Evolutionary conservation across 2,888 invertebrate species (phyloP).

Genomic region (Caenorhabditis becei): DNA sequence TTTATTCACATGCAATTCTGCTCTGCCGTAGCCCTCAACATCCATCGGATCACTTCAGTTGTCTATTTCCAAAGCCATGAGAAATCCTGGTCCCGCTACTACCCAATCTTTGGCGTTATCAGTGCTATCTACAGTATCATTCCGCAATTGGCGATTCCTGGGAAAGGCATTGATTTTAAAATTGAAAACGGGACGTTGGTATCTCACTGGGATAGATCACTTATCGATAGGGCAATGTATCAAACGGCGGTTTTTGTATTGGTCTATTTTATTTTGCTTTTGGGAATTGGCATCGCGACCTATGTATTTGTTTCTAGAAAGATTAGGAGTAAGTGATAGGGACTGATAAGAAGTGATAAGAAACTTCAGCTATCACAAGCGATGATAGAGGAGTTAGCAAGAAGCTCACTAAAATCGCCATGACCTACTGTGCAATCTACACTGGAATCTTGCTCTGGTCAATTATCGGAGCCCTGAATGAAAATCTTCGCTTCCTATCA

Average conservation of each 20-base stretch:
- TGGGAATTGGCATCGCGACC: too few species aligned
- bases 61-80: background rate
- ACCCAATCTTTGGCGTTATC: too few species aligned
- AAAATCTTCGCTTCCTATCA: conserved; percentile 3
- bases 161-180: too few species aligned
- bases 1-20: conserved; percentile 22
- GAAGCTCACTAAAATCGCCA: conserved; percentile 25
- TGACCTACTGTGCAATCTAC: conserved; percentile 25
- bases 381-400: conserved; percentile 17
- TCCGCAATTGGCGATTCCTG: too few species aligned
- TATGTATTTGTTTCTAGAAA: too few species aligned
- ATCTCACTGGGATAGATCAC: background rate
- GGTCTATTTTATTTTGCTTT: too few species aligned
- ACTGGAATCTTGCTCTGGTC: conserved; percentile 25
- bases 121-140: background rate
- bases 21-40: background rate
- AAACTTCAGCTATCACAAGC: background rate
- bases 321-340: too few species aligned
- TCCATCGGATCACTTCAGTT: conserved; percentile 15
- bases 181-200: background rate
- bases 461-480: conserved; percentile 3
- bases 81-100: too few species aligned
- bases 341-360: too few species aligned
- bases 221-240: too few species aligned
- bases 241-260: too few species aligned